Conservation (phyloP, 2,797 vertebrate species). For the Novumbra hubbsi region DNA sequence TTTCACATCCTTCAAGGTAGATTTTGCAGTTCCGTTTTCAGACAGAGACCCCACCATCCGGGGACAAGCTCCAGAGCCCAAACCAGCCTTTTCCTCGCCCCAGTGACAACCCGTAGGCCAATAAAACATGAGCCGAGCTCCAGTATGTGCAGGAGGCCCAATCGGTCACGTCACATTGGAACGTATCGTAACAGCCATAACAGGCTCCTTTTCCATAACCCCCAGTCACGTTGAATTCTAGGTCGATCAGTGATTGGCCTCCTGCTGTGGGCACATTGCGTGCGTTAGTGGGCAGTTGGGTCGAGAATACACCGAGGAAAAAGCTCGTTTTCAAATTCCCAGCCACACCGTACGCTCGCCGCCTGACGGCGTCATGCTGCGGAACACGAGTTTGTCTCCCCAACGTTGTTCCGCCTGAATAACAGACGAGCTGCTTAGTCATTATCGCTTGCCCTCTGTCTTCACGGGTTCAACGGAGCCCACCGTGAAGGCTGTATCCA, state of each 20-base stretch:
- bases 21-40: constrained; percentile 81
- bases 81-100: constrained; percentile 75
- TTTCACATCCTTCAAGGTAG: constrained; percentile 97
- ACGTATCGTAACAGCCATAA: neutral
- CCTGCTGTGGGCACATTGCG: neutral
- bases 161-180: neutral
- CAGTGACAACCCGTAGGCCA: constrained; percentile 42
- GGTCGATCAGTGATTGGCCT: neutral
- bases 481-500: neutral
- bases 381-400: neutral
- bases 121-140: constrained; percentile 41
- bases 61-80: constrained; percentile 87
- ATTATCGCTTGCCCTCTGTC: neutral
- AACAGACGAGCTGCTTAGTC: neutral
- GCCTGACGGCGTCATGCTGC: neutral
- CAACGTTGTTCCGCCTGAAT: neutral
- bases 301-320: constrained; percentile 64
- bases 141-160: neutral
- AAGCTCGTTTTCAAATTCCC: constrained; percentile 79
- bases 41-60: constrained; percentile 86
- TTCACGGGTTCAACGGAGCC: neutral
- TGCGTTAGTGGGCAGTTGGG: constrained; percentile 25
- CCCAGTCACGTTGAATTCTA: neutral
- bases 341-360: constrained; percentile 68
- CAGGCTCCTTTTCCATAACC: neutral